Conservation (phyloP, 2,888 invertebrate genomes). For the Euzetes globulus region DNA sequence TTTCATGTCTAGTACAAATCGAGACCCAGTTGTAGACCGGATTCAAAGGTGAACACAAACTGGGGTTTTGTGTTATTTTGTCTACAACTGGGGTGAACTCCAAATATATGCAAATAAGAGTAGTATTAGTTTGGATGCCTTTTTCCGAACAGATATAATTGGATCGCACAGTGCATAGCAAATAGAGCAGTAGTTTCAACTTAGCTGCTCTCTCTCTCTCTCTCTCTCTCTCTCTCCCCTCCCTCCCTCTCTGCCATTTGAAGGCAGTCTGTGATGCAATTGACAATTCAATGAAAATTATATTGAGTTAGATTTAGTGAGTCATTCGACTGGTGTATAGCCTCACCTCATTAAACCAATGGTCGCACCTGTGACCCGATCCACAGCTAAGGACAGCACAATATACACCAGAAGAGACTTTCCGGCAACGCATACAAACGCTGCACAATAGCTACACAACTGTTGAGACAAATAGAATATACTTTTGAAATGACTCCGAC, state of each 20-base stretch:
- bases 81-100: constrained; percentile 6
- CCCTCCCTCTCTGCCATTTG: constrained; percentile 7
- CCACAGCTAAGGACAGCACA: background rate
- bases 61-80: background rate
- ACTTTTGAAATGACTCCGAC: background rate
- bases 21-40: background rate
- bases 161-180: constrained; percentile 27
- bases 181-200: background rate
- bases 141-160: constrained; percentile 3
- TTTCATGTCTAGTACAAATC: no score
- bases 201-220: background rate
- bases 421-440: background rate
- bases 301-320: constrained; percentile 32
- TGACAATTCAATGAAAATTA: constrained; percentile 33
- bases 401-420: background rate
- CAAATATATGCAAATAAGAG: constrained; percentile 21
- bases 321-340: constrained; percentile 26
- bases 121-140: constrained; percentile 19
- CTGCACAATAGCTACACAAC: background rate
- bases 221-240: constrained; percentile 11
- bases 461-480: background rate
- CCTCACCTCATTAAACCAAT: constrained; percentile 31
- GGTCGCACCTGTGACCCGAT: constrained; percentile 24
- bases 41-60: background rate
- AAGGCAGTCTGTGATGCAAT: constrained; percentile 20